Evolutionary conservation across 1,140 invertebrate species (phyloP), one percentile per base, ranked within the genome.

Genomic region (Bradynema listronoti): DNA sequence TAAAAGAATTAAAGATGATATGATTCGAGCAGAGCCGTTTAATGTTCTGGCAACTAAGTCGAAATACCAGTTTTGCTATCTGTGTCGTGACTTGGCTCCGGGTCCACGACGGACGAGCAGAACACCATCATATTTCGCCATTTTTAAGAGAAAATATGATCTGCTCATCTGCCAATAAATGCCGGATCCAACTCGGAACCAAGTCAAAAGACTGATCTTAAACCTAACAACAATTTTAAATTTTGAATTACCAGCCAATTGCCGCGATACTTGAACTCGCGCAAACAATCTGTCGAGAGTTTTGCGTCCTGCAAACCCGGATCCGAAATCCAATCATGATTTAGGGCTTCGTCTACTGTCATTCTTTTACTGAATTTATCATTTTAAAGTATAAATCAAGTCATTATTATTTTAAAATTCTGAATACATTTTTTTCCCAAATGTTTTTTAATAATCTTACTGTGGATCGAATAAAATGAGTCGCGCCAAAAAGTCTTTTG

Each of bases 401-500:
- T 11, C 11, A 39, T 39, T 39, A 39, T 39, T 39, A 11, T 11
- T 39, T 39, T 11, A 11, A 11, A 39, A 11, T 39, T 19, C 36
- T 19, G 19, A 39, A 39, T 39, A 11, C 36, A 39, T 19, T 39
- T 19, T 11, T 39, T 19, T 9, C 42, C 22, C 22, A 43, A 43
- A 3, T 43, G 3, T 3, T n/a, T n/a, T n/a, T n/a, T n/a, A n/a
- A n/a, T 6, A 43, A 43, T 39, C 63, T 67, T 56, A 71, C 66
- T 30, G 34, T 41, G 75, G 72, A 47, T 79, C 65, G 22, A 71
- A 36, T 19, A 63, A 81, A 27, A 95, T 78, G 0, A 94, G 78
- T 49, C 84, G 86, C n/a, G 83, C 82, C 49, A 95, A 86, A 77
- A 95, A 95, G 80, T 94, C 90, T 68, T 85, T 85, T 2, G 84